Evolutionary conservation across 2,888 invertebrate genomes (phyloP).

Genomic region (Lithophane semibrunnea): DNA sequence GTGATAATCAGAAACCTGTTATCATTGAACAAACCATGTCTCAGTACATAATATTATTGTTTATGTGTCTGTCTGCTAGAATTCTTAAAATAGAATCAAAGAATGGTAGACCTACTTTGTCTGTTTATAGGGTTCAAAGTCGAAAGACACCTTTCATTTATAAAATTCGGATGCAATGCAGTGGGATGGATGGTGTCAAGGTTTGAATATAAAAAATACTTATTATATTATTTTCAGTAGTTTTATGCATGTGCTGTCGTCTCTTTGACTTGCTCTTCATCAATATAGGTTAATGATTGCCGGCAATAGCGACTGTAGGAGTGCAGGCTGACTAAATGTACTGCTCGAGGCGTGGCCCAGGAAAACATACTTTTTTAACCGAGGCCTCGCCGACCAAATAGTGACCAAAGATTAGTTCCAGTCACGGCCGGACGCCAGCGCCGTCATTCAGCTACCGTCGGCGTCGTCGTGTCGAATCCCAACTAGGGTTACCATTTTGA

Average conservation of each 20-base stretch:
- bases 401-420: neutral
- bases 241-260: no score
- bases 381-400: no score
- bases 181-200: neutral
- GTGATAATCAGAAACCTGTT: conserved; percentile 25
- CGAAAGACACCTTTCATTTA: neutral
- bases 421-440: neutral
- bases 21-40: conserved; percentile 11
- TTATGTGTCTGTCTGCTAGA: conserved; percentile 18
- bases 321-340: no score
- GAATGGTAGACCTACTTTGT: neutral
- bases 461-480: no score
- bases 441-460: neutral
- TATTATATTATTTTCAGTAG: no score
- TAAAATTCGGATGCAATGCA: neutral
- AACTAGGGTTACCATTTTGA: no score
- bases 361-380: neutral
- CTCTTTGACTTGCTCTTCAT: no score
- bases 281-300: neutral
- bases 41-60: conserved; percentile 7
- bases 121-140: neutral
- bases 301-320: neutral
- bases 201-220: neutral
- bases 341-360: no score
- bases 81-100: conserved; percentile 5